Base-by-base conservation (phyloP, 2,888 invertebrate species). In the Suillia variegata region DNA sequence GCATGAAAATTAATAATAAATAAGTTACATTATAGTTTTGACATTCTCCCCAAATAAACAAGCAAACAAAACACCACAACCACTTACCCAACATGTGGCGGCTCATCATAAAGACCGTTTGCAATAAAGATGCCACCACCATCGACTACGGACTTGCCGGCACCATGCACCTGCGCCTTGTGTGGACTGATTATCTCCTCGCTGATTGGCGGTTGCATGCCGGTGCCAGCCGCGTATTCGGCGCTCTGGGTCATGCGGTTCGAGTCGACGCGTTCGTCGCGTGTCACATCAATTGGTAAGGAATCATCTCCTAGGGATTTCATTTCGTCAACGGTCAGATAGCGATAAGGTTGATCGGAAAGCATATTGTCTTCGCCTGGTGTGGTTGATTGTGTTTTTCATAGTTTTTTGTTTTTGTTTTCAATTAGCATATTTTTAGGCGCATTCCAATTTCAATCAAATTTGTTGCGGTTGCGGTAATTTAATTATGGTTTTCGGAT, bases 301-400 rank as follows among this genome's bases (percentile, higher is more conserved):
- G 95, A 95, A 83, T 96, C 96, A 78, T 96, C 96, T 62, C 94
- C 95, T 66, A 96, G 85, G 8, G 94, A 94, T 84, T 96, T 96
- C 94, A 96, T 95, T 79, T 96, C 96, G 79, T 96, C 96, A 66
- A 93, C 94, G 60, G 95, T 96, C 83, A 96, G 85, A 83, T 96
- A 96, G 64, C 94, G 88, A 83, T 96, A 96, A 31, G 91, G 91
- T 80, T 92, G 92, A 83, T 96, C 95, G 73, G 93, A 94, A 69
- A 94, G 85, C 83, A 94, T 91, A 59, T 93, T 91, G 81, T 96
- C 95, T 85, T 96, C 95, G 79, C 93, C 95, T 95, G 73, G 67
- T 64, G 57, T 67, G 66, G 65, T 68, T 69, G 56, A 22, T 38
- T 61, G 47, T 58, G 47, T 59, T 54, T n/a, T 62, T 58, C 61